Conservation (phyloP, 2,113 vertebrate genomes). For the Lagopus leucura region DNA sequence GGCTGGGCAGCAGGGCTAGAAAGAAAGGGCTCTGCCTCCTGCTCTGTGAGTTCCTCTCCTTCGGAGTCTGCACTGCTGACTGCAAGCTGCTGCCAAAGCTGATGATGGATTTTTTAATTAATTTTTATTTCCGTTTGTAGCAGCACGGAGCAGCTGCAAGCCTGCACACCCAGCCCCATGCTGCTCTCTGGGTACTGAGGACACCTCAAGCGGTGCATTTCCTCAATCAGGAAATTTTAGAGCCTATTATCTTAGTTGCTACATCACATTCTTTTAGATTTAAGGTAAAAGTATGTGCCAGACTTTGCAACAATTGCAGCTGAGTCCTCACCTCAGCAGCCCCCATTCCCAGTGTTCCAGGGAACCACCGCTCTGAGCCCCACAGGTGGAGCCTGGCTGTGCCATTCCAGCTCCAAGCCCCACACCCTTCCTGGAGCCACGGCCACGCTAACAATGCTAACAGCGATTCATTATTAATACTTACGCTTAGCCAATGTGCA, state of each 20-base stretch:
- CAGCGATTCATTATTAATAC: neutral
- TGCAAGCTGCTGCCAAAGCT: neutral
- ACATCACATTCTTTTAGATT: accelerated
- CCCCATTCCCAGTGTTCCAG: accelerated
- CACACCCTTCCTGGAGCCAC: neutral
- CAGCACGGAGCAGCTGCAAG: neutral
- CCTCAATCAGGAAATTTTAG: neutral
- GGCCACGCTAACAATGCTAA: neutral
- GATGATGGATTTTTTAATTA: neutral
- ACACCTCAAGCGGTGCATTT: too few species aligned
- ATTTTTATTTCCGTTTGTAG: neutral
- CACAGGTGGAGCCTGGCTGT: accelerated
- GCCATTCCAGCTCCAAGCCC: neutral
- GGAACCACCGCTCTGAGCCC: neutral
- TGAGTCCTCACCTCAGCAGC: accelerated
- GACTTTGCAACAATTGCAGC: accelerated
- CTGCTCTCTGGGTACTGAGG: neutral
- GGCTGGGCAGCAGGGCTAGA: accelerated
- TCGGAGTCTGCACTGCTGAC: accelerated
- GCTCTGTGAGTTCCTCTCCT: neutral
- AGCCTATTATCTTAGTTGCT: neutral
- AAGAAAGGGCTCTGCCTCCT: accelerated
- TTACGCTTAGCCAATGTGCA: neutral
- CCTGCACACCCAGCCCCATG: neutral
- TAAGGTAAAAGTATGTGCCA: accelerated